These are phyloP conservation scores for Aselliscus stoliczkanus DNA, from an alignment of 2,797 vertebrate species.

Conservation along the genomic window DNA sequence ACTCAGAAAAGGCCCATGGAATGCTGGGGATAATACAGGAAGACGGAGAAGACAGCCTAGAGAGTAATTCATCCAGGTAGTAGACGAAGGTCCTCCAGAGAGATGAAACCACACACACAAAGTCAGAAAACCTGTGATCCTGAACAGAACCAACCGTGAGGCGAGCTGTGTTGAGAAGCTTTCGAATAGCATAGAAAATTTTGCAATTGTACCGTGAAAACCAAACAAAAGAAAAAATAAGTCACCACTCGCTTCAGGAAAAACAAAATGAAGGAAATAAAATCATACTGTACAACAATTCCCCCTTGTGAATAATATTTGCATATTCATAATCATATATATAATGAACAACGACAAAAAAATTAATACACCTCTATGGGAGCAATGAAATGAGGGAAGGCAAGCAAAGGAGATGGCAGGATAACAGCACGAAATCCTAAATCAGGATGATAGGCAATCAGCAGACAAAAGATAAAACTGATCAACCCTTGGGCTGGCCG, in stretches of 20 bases:
- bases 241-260: neutral
- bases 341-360: neutral
- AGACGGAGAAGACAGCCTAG: neutral
- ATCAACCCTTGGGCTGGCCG: no score
- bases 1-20: neutral
- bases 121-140: neutral
- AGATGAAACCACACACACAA: neutral
- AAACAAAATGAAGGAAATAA: neutral
- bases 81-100: neutral
- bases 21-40: neutral
- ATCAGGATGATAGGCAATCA: neutral
- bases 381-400: neutral
- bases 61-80: neutral
- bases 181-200: neutral
- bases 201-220: neutral
- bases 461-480: neutral
- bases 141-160: neutral
- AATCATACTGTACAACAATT: neutral
- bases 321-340: neutral
- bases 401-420: neutral
- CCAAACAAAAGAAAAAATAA: neutral
- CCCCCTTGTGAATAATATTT: neutral
- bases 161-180: neutral
- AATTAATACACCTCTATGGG: neutral
- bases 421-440: neutral